A percentile compares a stretch with the other conserved stretches of the same genome.
Conservation (phyloP, 2,113 vertebrate species). For the Mesocricetus auratus region DNA sequence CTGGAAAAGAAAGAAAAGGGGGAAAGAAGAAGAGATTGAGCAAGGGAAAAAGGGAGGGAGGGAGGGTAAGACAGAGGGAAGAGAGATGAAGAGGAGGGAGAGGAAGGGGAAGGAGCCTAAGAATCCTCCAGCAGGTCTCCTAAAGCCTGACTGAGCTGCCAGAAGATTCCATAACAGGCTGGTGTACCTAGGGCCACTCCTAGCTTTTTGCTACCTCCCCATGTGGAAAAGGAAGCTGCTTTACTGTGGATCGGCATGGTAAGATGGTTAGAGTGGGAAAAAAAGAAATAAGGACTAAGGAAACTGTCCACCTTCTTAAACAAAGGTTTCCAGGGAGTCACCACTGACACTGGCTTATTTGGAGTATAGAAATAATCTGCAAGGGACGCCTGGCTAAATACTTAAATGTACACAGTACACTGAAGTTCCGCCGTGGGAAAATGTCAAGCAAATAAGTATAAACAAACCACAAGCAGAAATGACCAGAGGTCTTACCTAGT, state of each 20-base stretch:
- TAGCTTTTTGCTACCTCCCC: background rate
- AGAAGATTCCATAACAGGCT: background rate
- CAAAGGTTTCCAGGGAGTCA: slow-evolving; percentile 6
- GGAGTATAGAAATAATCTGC: background rate
- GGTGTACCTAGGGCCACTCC: background rate
- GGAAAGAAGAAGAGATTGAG: background rate
- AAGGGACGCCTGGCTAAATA: slow-evolving; percentile 24
- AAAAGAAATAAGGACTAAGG: background rate
- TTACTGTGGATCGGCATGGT: background rate
- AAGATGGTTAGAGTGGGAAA: rapidly evolving
- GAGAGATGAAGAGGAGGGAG: too few relatives aligned
- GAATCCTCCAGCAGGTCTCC: background rate
- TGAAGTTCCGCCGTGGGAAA: background rate
- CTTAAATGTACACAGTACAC: background rate
- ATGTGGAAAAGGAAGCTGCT: background rate
- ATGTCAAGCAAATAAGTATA: slow-evolving; percentile 45
- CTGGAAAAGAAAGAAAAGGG: background rate
- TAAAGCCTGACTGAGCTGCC: too few relatives aligned
- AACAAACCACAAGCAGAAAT: background rate
- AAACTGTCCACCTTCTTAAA: background rate
- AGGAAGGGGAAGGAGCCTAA: background rate
- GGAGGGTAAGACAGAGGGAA: too few relatives aligned
- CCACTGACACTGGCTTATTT: background rate
- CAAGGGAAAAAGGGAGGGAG: background rate
- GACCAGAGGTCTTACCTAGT: background rate